Evolutionary conservation across 2,888 invertebrate species (phyloP), one percentile per base, ranked within the genome.

Genomic region (Baccha elongata): DNA sequence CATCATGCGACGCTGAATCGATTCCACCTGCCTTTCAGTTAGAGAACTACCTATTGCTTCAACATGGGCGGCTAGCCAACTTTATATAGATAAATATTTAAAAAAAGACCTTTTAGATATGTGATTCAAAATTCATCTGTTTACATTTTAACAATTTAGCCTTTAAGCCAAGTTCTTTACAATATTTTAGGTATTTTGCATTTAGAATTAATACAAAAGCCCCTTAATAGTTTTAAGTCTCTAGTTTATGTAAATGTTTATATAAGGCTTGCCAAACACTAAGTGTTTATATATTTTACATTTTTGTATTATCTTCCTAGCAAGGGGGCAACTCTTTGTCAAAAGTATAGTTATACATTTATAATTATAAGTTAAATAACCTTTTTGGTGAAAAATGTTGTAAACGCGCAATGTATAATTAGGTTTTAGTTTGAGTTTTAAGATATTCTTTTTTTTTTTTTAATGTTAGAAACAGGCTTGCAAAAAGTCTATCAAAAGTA

Each of bases 1-100:
- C 86, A 96, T 97, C 86, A 96, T 97, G 97, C 93, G 96, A 88
- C 95, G 96, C 91, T 96, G 92, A 93, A 10, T 4, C 29, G 7
- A 7, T 17, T 2, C 26, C 58, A 10, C 6, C 26, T 53, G 29
- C 37, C 23, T 55, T 75, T 65, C 55, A 60, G 58, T 37, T 32
- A 71, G 71, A 64, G 17, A 64, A 44, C 58, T 71, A 40, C 46
- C n/a, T 29, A 75, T 15, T 52, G 55, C 35, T 32, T 35, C 58
- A 58, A 72, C 32, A 40, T 26, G 17, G 53, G 71, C 72, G 50
- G 67, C 83, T 68, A 76, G 76, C 76, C 58, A 65, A 55, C 76
- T 32, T 48, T 60, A 65, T 15, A 32, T 7, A 58, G 15, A 40
- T 40, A 40, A 58, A 40, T 23, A 17, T 48, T 64, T 58, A 68